phyloP scores from a whole-genome alignment of 2,888 invertebrate species.

The Spisula solida region DNA sequence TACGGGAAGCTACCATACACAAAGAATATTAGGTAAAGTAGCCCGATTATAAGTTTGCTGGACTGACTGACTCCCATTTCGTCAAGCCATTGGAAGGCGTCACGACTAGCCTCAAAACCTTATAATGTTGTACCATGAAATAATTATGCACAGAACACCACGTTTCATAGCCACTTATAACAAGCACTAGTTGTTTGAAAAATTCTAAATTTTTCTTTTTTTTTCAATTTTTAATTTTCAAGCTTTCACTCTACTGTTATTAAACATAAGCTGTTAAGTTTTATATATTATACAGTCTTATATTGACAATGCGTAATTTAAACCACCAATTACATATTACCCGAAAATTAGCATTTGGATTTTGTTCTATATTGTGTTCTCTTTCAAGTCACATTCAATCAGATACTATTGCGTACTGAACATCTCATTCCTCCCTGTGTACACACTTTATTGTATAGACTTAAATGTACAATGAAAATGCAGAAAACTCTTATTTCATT shows the following conservation, averaged over 20 bases:
- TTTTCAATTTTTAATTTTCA: background rate
- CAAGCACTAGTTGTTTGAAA: background rate
- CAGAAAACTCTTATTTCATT: constrained; percentile 11
- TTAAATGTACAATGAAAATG: background rate
- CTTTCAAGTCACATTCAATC: background rate
- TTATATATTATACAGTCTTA: background rate
- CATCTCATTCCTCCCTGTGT: background rate
- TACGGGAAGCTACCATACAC: constrained; percentile 82
- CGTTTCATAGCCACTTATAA: background rate
- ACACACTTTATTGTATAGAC: constrained; percentile 12
- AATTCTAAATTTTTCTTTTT: background rate
- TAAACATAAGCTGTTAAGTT: background rate
- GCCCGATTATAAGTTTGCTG: constrained; percentile 76
- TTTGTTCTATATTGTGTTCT: background rate
- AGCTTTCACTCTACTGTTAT: background rate
- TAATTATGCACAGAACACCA: background rate
- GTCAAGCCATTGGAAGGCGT: constrained; percentile 60
- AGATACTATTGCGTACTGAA: background rate
- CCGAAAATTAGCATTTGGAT: background rate
- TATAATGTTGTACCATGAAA: background rate
- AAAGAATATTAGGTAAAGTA: constrained; percentile 77
- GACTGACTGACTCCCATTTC: constrained; percentile 79
- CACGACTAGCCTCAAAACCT: background rate
- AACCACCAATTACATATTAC: constrained; percentile 15
- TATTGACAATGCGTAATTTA: background rate